Evolutionary conservation across 2,888 invertebrate genomes (phyloP).

Genomic region (Cosmorhoe ocellata): DNA sequence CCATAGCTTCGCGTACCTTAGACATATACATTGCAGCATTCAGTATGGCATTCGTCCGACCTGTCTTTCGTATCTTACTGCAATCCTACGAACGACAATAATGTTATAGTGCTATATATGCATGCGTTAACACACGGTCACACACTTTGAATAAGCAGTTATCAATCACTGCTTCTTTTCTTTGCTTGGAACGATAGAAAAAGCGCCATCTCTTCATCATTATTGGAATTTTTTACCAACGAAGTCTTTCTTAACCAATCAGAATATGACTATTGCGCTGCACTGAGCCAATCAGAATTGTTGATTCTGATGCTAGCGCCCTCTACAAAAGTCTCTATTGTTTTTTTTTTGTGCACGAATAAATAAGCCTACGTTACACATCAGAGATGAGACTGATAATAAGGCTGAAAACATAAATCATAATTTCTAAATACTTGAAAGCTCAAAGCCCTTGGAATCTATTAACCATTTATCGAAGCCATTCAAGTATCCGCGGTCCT

Average conservation of each 20-base stretch:
- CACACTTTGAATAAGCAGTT: slow-evolving; percentile 27
- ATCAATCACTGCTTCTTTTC: slow-evolving; percentile 7
- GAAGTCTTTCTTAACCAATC: not conserved
- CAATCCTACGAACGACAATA: slow-evolving; percentile 81
- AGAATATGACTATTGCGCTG: no score
- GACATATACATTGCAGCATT: slow-evolving; percentile 86
- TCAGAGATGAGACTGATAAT: not conserved
- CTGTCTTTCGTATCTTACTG: slow-evolving; percentile 83
- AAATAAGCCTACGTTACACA: no score
- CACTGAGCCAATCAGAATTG: not conserved
- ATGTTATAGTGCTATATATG: slow-evolving; percentile 41
- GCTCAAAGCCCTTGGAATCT: slow-evolving; percentile 45
- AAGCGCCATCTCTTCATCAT: not conserved
- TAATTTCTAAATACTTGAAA: slow-evolving; percentile 27
- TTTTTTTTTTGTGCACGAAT: no score
- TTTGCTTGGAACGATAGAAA: not conserved
- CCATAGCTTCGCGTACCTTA: slow-evolving; percentile 80
- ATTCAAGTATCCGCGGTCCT: slow-evolving; percentile 39
- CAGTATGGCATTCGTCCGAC: slow-evolving; percentile 84
- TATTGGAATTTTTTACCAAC: no score
- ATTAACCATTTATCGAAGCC: slow-evolving; percentile 47
- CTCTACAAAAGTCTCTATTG: not conserved
- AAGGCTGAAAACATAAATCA: not conserved
- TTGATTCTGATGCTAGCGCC: not conserved
- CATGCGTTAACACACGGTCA: slow-evolving; percentile 8